A percentile compares a stretch with the other conserved stretches of the same genome.
Evolutionary conservation across 2,113 vertebrate genomes (phyloP).

Genomic region (Otus sunia): DNA sequence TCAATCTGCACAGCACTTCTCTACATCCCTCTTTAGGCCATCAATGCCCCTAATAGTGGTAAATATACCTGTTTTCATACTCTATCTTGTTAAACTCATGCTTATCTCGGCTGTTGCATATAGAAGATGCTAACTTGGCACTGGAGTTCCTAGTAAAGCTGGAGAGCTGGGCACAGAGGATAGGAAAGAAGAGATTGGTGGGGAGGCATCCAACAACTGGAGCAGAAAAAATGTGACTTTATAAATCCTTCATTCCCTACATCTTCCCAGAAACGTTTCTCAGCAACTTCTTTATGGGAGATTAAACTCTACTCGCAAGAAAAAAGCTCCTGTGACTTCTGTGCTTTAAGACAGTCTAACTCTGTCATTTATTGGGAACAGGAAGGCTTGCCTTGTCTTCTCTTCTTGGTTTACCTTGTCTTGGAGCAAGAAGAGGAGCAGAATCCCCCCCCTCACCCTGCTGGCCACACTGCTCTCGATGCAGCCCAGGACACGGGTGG

Average conservation of each 20-base stretch:
- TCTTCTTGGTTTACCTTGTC: neutral
- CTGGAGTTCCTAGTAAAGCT: neutral
- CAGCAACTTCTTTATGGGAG: slow-evolving; percentile 5
- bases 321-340: neutral
- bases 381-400: neutral
- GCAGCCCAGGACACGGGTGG: too few relatives aligned
- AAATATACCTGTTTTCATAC: neutral
- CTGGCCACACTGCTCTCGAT: too few relatives aligned
- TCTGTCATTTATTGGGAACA: neutral
- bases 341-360: neutral
- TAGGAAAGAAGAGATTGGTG: neutral
- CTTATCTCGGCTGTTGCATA: neutral
- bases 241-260: slow-evolving; percentile 9
- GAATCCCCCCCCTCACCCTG: too few relatives aligned
- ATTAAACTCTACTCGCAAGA: neutral
- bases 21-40: neutral
- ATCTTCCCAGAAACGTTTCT: neutral
- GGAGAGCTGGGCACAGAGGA: neutral
- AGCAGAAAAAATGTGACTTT: neutral
- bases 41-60: neutral
- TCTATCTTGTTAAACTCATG: neutral
- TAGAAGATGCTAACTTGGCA: neutral
- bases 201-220: neutral
- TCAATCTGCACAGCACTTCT: neutral
- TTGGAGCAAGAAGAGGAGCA: neutral